Evolutionary conservation across 23 tunicate species (phyloP), one percentile per base, ranked within the genome.

Genomic region (Styela plicata): DNA sequence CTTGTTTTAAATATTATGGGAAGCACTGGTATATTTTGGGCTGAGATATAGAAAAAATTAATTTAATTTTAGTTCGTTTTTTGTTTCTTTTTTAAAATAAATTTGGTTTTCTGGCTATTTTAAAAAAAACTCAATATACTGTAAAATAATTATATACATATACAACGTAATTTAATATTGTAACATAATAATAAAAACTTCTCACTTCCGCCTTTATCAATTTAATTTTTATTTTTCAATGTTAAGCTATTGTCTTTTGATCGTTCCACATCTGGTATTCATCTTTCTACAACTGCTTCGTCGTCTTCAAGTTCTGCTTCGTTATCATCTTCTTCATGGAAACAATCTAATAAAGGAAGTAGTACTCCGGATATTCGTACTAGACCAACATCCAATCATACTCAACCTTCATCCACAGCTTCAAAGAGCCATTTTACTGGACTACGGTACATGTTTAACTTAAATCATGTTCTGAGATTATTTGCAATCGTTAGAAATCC

Each of bases 291-390:
- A 29, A 76, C 81, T 29, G 31, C 71, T 25, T 67, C 71, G 22
- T 67, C 71, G 13, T 76, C 81, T 25, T 76, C 81, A 20, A 44
- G 66, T 44, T 76, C 81, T 7, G 81, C 81, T 53, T 76, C 81
- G 0, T 24, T 44, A 24, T 76, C 81, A 17, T 76, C 81, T 25
- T 67, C 71, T 22, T 76, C 81, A 7, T 76, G 81, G 81, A 76
- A 76, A 76, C 66, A 28, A 0, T 33, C 28, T 22, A 36, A 52
- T 76, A 76, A 36, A 36, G 53, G 32, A n/a, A 76, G 81, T 29
- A 76, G 31, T n/a, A 76, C 81, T 23, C 81, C 53, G 17, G 81
- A 76, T 23, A 53, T 52, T 70, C 28, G 81, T n/a, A 1, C n/a
- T 24, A 53, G 81, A 28, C 64, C 64, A 0, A 21, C 78, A 22